Base-by-base conservation (phyloP, 2,888 invertebrate genomes). In the Tenthredo mesomela region DNA sequence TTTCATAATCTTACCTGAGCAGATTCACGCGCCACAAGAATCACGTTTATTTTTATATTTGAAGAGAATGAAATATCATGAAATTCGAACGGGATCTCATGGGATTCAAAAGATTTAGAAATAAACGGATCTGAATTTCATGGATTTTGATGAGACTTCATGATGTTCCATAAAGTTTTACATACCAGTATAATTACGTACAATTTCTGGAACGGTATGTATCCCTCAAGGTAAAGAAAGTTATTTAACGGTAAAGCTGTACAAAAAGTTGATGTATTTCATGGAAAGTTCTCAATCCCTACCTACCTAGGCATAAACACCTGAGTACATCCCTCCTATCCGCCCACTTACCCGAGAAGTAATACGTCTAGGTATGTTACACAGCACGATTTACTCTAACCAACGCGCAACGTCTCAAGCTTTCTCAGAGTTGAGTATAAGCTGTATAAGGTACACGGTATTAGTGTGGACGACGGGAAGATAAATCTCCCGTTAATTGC, bases 401-500 rank as follows among this genome's bases (percentile, higher is more conserved):
- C 25, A 21, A 40, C 47, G 54, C 33, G 29, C 25, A 21, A 40
- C 47, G 54, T 54, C 54, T 77, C 29, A 54, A 54, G 77, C 77
- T 77, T 77, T 10, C 54, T 29, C 6, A 10, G 18, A 77, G 77
- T 21, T n/a, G 67, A 67, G 29, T 61, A 50, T 18, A 50, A 43
- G 25, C 54, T n/a, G 18, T 50, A 77, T 29, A 33, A 77, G 33
- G 54, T 54, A 77, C 54, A 77, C 15, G 77, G 71, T 73, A 73
- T 58, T 40, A 40, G 33, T 80, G 61, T 43, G 58, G 21, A 40
- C 61, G 61, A 54, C 37, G 61, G 80, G 29, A 61, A 61, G 61
- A 61, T 80, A 61, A 80, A 80, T 80, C 61, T 80, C 12, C 65
- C 58, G 58, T 58, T 80, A 80, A 80, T 80, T 61, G 29, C 80